A percentile compares a stretch with the other conserved stretches of the same genome.
These are phyloP conservation scores for Mycetomoellerius zeteki DNA, from an alignment of 1,140 invertebrate genomes.

Conservation along the genomic window DNA sequence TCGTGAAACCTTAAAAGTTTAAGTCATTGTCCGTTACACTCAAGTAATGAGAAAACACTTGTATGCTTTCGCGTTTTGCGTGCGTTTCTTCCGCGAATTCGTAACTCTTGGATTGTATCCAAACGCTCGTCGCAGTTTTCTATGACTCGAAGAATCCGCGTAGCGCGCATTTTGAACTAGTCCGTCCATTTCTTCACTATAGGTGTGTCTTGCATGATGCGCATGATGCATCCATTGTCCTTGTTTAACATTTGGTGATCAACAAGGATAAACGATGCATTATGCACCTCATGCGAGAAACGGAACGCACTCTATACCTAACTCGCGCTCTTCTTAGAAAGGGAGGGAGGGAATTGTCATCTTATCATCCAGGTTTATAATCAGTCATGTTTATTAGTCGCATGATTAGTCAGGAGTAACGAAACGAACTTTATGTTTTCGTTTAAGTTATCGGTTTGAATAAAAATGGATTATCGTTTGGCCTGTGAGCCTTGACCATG, in stretches of 20 bases:
- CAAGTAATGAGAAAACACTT: conserved; percentile 44
- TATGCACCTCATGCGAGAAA: too few species aligned
- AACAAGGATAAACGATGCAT: too few species aligned
- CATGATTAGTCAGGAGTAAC: neutral
- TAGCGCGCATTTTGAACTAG: conserved; percentile 41
- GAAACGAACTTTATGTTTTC: neutral
- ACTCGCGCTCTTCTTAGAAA: neutral
- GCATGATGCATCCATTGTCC: too few species aligned
- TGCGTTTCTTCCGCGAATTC: conserved; percentile 56
- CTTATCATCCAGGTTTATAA: neutral
- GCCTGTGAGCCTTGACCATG: conserved; percentile 24
- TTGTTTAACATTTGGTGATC: too few species aligned
- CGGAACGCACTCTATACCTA: too few species aligned
- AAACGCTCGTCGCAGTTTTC: conserved; percentile 43
- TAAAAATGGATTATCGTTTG: conserved; percentile 34
- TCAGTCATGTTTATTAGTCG: neutral
- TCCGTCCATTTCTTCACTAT: conserved; percentile 60
- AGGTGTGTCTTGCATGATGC: too few species aligned
- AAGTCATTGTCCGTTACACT: conserved; percentile 46
- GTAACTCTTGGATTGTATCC: conserved; percentile 72
- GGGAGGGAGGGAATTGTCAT: neutral
- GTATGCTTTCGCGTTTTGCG: conserved; percentile 27
- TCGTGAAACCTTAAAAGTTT: conserved; percentile 49
- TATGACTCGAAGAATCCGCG: conserved; percentile 54
- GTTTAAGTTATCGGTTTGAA: neutral